phyloP scores from a whole-genome alignment of 2,797 vertebrate species.

The Loriculus beryllinus region DNA sequence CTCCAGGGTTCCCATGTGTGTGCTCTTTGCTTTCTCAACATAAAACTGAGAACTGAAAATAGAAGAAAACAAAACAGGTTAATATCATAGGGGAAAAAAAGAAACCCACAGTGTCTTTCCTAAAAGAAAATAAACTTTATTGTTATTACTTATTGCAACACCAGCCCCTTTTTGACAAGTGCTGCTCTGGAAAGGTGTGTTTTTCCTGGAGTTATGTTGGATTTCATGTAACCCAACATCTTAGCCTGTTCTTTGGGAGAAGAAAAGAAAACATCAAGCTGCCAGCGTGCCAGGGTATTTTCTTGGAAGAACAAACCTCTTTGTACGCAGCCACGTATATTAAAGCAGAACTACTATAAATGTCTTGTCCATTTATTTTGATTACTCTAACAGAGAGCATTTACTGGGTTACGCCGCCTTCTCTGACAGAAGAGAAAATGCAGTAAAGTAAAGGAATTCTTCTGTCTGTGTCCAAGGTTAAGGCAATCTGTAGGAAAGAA shows the following conservation, averaged over 20 bases:
- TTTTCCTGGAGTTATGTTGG: neutral
- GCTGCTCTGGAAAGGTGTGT: neutral
- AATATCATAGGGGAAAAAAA: neutral
- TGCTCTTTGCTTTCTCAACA: neutral
- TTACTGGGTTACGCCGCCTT: neutral
- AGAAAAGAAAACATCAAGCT: neutral
- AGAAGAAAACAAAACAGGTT: neutral
- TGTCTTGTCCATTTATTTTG: neutral
- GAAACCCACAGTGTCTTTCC: neutral
- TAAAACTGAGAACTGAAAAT: neutral
- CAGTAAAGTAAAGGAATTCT: neutral
- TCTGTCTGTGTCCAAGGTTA: neutral
- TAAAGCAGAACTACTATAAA: neutral
- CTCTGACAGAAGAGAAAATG: neutral
- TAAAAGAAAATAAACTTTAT: neutral
- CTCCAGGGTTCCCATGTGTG: fast-evolving
- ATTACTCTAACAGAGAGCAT: neutral
- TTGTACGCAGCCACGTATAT: neutral
- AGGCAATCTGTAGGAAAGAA: neutral
- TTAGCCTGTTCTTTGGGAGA: neutral
- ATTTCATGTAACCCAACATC: neutral
- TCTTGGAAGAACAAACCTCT: neutral
- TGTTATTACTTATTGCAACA: neutral
- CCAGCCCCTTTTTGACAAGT: neutral
- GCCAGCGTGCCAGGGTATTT: neutral